Percentiles rank a stretch among this genome's conserved stretches.
Conservation (phyloP, 2,797 vertebrate species). For the Scolopax bukidnonensis region DNA sequence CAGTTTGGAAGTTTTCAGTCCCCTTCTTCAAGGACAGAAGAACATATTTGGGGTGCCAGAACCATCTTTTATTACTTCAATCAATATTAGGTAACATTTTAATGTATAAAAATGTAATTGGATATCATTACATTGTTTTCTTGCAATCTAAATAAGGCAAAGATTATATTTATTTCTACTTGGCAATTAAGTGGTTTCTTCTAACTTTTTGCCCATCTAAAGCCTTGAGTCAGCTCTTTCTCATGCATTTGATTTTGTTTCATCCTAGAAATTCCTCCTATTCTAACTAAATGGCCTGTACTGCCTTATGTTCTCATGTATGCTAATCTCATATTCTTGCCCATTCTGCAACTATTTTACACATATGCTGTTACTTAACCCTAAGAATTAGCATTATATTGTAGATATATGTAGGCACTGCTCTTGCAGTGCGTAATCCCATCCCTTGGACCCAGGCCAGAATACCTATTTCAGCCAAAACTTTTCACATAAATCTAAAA, state of each 20-base stretch:
- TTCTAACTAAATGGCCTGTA: not conserved
- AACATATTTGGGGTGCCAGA: not conserved
- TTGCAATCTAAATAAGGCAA: not conserved
- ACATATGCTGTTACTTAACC: not conserved
- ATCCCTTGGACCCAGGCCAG: not conserved
- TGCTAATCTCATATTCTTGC: not conserved
- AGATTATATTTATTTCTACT: not conserved
- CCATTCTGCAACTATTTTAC: not conserved
- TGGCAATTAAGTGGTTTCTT: not conserved
- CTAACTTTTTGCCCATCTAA: not conserved
- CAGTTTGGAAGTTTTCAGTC: not conserved
- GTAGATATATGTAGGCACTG: not conserved
- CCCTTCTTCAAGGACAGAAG: conserved; percentile 5
- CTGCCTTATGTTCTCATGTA: not conserved
- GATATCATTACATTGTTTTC: not conserved
- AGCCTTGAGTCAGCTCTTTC: not conserved
- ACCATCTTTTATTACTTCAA: not conserved
- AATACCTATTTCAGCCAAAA: not conserved
- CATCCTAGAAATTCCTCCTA: not conserved
- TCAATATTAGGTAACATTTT: conserved; percentile 29
- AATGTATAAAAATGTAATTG: not conserved
- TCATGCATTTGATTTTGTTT: not conserved
- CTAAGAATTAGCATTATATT: not conserved
- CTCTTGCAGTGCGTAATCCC: not conserved
- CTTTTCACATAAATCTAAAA: not conserved